phyloP scores from a whole-genome alignment of 1,140 invertebrate species.

The Physella acuta region DNA sequence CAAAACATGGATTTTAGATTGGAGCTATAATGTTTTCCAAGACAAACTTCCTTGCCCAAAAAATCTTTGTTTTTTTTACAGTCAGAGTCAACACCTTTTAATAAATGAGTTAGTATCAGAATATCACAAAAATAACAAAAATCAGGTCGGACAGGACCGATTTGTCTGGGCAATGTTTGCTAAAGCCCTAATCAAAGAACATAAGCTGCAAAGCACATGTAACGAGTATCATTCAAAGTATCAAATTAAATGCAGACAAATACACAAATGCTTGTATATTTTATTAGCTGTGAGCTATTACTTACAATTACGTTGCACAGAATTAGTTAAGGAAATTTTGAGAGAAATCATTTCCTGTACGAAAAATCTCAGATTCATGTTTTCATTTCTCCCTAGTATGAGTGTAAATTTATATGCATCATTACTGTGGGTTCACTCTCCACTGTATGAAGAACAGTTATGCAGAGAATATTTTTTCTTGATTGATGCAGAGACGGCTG shows the following conservation, averaged over 20 bases:
- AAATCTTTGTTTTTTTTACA: not conserved
- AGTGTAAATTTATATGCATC: not conserved
- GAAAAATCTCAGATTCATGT: constrained; percentile 11
- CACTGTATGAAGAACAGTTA: not conserved
- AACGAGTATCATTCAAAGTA: not conserved
- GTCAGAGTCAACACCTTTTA: not conserved
- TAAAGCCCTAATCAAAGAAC: not conserved
- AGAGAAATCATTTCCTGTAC: constrained; percentile 1
- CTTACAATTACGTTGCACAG: not conserved
- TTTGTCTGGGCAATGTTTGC: constrained; percentile 9
- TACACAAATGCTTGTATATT: not conserved
- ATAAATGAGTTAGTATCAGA: not conserved
- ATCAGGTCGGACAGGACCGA: not conserved
- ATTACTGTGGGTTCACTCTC: not conserved
- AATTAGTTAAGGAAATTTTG: constrained; percentile 1
- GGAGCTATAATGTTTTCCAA: not conserved
- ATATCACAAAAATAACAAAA: not conserved
- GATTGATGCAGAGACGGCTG: not conserved
- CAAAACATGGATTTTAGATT: not conserved
- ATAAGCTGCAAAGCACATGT: not conserved
- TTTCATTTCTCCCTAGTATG: constrained; percentile 11
- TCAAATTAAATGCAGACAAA: not conserved
- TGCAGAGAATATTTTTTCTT: not conserved
- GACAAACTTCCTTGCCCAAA: not conserved
- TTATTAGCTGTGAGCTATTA: not conserved